phyloP scores from a whole-genome alignment of 2,113 vertebrate genomes.

The Xyliphius kryptos region DNA sequence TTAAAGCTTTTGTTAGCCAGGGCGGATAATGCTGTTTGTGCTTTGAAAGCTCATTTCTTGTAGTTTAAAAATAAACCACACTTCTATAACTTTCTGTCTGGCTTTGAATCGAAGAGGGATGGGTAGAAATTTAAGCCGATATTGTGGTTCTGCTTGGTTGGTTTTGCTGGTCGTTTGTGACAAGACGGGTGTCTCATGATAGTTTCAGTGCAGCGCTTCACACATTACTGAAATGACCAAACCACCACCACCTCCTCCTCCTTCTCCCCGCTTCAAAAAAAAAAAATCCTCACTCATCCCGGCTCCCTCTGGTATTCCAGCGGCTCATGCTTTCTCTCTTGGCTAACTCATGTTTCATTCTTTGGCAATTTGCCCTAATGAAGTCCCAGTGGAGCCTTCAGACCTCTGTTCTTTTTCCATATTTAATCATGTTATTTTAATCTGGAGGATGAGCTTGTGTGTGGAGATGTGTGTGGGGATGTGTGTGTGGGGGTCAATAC shows the following conservation, averaged over 20 bases:
- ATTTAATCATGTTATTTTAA: constrained; percentile 92
- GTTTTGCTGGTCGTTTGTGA: constrained; percentile 94
- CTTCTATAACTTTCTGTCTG: too few species aligned
- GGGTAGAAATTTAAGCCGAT: too few species aligned
- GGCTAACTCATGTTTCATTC: constrained; percentile 98
- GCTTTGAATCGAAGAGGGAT: too few species aligned
- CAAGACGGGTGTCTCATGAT: constrained; percentile 77
- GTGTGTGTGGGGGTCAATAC: constrained; percentile 60
- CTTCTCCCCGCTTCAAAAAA: too few species aligned
- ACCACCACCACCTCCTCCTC: constrained; percentile 28
- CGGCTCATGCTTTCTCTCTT: constrained; percentile 84
- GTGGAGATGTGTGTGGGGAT: constrained; percentile 50
- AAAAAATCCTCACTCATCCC: constrained; percentile 49
- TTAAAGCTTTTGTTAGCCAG: too few species aligned
- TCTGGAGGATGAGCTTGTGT: constrained; percentile 76
- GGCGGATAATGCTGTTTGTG: too few species aligned
- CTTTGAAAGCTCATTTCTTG: too few species aligned
- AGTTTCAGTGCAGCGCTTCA: constrained; percentile 71
- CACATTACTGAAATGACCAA: constrained; percentile 81
- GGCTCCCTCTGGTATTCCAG: constrained; percentile 77
- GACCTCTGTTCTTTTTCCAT: constrained; percentile 85
- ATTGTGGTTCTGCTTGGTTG: too few species aligned
- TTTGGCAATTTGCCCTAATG: constrained; percentile 99
- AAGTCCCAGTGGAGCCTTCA: constrained; percentile 94
- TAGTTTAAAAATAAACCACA: too few species aligned